A percentile compares a stretch with the other conserved stretches of the same genome.
phyloP scores from a whole-genome alignment of 2,888 invertebrate species.

The Baronia brevicornis region DNA sequence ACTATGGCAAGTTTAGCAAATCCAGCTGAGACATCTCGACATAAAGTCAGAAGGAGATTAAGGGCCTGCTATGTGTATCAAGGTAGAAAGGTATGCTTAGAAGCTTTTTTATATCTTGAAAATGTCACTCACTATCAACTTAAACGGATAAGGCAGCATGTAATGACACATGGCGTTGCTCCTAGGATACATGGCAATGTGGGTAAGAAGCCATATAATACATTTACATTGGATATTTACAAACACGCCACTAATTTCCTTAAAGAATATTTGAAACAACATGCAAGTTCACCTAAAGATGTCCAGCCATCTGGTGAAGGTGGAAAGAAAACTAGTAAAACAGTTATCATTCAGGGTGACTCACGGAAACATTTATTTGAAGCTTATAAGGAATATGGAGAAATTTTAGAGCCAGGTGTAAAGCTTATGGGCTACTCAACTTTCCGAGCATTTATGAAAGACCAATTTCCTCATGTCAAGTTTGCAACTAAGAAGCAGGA shows the following conservation, averaged over 20 bases:
- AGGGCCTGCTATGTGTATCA: constrained; percentile 86
- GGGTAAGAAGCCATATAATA: constrained; percentile 87
- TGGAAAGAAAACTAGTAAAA: constrained; percentile 69
- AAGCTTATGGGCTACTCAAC: constrained; percentile 88
- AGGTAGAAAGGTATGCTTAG: constrained; percentile 84
- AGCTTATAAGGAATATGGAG: constrained; percentile 83
- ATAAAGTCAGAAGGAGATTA: constrained; percentile 82
- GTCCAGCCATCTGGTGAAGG: constrained; percentile 57
- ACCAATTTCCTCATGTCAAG: constrained; percentile 86
- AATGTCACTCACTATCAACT: constrained; percentile 87
- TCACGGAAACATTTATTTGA: constrained; percentile 83
- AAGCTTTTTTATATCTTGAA: constrained; percentile 86
- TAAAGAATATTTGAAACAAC: constrained; percentile 81
- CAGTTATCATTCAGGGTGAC: constrained; percentile 69
- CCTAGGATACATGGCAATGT: constrained; percentile 87
- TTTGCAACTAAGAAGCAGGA: constrained; percentile 79
- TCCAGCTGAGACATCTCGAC: constrained; percentile 81
- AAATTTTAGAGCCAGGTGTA: constrained; percentile 80
- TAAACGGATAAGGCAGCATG: constrained; percentile 84
- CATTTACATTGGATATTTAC: constrained; percentile 85
- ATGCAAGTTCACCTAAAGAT: constrained; percentile 75
- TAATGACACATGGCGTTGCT: constrained; percentile 86
- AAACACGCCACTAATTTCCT: constrained; percentile 85
- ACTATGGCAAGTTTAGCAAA: constrained; percentile 87
- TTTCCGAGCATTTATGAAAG: constrained; percentile 87